A percentile compares a stretch with the other conserved stretches of the same genome.
Conservation (phyloP, 1,140 invertebrate species). For the Wasmannia auropunctata region DNA sequence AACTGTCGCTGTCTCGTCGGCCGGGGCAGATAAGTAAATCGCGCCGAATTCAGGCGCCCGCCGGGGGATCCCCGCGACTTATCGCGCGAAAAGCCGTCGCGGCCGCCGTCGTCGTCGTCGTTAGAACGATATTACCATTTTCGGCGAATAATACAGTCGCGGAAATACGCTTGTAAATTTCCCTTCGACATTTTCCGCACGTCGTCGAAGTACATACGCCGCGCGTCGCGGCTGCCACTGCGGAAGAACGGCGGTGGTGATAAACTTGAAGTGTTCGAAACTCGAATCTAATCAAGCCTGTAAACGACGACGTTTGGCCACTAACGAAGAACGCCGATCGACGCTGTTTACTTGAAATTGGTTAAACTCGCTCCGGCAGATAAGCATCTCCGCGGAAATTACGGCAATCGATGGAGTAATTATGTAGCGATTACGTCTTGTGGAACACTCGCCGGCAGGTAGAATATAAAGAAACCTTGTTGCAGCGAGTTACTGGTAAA, state of each 20-base stretch:
- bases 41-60: constrained; percentile 51
- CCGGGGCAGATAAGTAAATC: constrained; percentile 66
- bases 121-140: background rate
- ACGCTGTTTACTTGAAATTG: constrained; percentile 53
- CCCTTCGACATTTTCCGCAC: background rate
- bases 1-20: constrained; percentile 49
- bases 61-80: constrained; percentile 34
- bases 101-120: background rate
- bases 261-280: constrained; percentile 37
- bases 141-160: constrained; percentile 15
- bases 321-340: constrained; percentile 48
- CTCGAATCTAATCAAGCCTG: constrained; percentile 59
- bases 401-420: constrained; percentile 41
- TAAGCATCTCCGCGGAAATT: constrained; percentile 44
- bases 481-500: constrained; percentile 2
- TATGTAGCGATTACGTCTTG: constrained; percentile 38
- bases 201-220: background rate
- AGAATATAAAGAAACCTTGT: background rate
- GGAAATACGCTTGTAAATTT: constrained; percentile 40
- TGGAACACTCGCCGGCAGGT: background rate
- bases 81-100: background rate
- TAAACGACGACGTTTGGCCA: constrained; percentile 28
- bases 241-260: background rate
- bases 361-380: constrained; percentile 31
- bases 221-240: background rate